These are phyloP conservation scores for Dicrostonyx torquatus DNA, from an alignment of 2,797 vertebrate species.

Conservation along the genomic window DNA sequence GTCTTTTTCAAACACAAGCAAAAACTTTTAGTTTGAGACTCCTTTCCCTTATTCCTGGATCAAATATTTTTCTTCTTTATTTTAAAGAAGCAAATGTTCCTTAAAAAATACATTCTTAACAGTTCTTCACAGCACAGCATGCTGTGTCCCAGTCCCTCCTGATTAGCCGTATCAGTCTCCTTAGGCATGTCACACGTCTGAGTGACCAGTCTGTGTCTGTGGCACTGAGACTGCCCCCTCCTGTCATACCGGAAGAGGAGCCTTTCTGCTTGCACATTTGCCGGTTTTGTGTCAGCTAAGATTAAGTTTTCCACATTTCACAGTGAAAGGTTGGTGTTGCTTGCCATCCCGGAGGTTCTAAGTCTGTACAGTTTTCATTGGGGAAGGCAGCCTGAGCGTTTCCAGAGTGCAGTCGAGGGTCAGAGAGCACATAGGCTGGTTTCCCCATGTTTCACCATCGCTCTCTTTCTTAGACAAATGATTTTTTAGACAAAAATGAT, in stretches of 20 bases:
- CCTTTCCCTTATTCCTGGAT: background rate
- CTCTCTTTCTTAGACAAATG: background rate
- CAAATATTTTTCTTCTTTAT: slow-evolving; percentile 17
- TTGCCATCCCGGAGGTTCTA: slow-evolving; percentile 50
- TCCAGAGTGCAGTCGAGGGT: background rate
- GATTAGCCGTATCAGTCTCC: no score
- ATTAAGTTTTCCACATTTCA: slow-evolving; percentile 3
- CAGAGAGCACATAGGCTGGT: slow-evolving; percentile 21
- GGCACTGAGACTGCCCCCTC: background rate
- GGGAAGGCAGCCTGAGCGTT: slow-evolving; percentile 32
- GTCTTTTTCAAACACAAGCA: background rate
- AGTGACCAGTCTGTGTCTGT: background rate
- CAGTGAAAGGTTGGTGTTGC: background rate
- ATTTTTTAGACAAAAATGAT: slow-evolving; percentile 22
- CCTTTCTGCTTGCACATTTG: background rate
- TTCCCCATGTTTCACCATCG: background rate
- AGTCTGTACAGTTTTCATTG: slow-evolving; percentile 34
- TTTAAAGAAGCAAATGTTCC: slow-evolving; percentile 38
- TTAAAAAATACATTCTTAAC: background rate
- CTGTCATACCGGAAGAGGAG: background rate
- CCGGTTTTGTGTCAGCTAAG: background rate
- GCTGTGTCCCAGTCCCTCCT: background rate
- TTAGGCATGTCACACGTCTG: background rate
- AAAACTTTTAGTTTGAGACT: background rate
- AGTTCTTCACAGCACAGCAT: background rate